These are phyloP conservation scores for Drosophila monieri DNA, from an alignment of 2,888 invertebrate species.

Conservation along the genomic window DNA sequence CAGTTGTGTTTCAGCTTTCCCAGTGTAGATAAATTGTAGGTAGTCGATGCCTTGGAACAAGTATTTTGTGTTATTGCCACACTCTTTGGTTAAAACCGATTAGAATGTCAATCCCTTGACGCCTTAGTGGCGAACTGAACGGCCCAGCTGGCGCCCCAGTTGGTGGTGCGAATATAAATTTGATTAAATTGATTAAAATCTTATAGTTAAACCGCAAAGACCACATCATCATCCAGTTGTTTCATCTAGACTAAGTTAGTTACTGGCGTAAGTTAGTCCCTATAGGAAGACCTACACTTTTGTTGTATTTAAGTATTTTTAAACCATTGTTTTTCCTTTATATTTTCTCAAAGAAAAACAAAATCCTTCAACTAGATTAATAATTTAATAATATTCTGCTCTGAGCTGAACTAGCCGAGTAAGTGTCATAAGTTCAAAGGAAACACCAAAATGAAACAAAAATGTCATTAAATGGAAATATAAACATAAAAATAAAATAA, in stretches of 20 bases:
- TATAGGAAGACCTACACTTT: slow-evolving; percentile 4
- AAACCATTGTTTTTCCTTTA: slow-evolving; percentile 27
- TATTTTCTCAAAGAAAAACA: slow-evolving; percentile 63
- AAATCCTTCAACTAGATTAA: slow-evolving; percentile 23
- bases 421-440: slow-evolving; percentile 40
- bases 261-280: slow-evolving; percentile 16
- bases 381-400: slow-evolving; percentile 16
- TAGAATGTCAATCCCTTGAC: slow-evolving; percentile 5
- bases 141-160: not conserved
- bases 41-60: not conserved
- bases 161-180: slow-evolving; percentile 28
- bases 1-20: not conserved
- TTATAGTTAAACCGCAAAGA: slow-evolving; percentile 3
- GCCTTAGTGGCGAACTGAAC: slow-evolving; percentile 20
- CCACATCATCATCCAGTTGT: slow-evolving; percentile 2
- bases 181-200: slow-evolving; percentile 7
- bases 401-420: slow-evolving; percentile 4
- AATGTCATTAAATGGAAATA: slow-evolving; percentile 39
- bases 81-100: slow-evolving; percentile 5
- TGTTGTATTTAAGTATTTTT: slow-evolving; percentile 22
- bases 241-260: slow-evolving; percentile 23
- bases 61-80: slow-evolving; percentile 3
- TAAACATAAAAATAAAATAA: not conserved
- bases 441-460: slow-evolving; percentile 56
- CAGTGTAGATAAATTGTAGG: slow-evolving; percentile 8